phyloP scores from a whole-genome alignment of 1,140 invertebrate genomes.

The Druon quercuslanigerum region DNA sequence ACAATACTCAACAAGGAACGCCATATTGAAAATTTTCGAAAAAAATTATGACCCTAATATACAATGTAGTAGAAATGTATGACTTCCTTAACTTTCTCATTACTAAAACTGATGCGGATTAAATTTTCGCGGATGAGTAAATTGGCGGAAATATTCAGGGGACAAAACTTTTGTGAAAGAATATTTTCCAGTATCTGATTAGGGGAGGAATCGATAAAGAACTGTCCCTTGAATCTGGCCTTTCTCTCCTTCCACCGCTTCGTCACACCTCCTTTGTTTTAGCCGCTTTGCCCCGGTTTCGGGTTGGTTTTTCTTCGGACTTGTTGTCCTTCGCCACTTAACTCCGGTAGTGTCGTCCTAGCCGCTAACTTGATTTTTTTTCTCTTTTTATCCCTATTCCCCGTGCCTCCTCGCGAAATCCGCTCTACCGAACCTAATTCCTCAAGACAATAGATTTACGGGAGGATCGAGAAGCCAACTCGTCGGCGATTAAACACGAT shows the following conservation, averaged over 20 bases:
- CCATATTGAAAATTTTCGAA: too few relatives aligned
- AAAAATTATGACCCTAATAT: too few relatives aligned
- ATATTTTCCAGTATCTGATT: neutral
- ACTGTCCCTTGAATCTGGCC: constrained; percentile 31
- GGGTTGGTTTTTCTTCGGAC: constrained; percentile 61
- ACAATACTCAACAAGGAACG: too few relatives aligned
- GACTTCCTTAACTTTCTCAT: too few relatives aligned
- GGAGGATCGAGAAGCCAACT: too few relatives aligned
- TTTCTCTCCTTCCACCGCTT: constrained; percentile 56
- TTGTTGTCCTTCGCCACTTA: constrained; percentile 74
- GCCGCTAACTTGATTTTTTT: constrained; percentile 47
- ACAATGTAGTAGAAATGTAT: too few relatives aligned
- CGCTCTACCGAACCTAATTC: constrained; percentile 11
- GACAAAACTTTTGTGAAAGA: too few relatives aligned
- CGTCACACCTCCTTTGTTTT: constrained; percentile 72
- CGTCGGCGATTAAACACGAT: neutral
- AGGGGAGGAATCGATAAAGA: constrained; percentile 6
- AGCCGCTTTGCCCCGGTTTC: constrained; percentile 67
- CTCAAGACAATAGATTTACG: constrained; percentile 21
- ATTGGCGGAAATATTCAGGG: neutral
- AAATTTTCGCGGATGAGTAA: too few relatives aligned
- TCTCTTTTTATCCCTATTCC: constrained; percentile 41
- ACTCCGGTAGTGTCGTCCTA: constrained; percentile 70
- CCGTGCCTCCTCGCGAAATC: constrained; percentile 40
- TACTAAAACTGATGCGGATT: too few relatives aligned